Evolutionary conservation across 2,888 invertebrate species (phyloP).

Genomic region (Papilio gigon): DNA sequence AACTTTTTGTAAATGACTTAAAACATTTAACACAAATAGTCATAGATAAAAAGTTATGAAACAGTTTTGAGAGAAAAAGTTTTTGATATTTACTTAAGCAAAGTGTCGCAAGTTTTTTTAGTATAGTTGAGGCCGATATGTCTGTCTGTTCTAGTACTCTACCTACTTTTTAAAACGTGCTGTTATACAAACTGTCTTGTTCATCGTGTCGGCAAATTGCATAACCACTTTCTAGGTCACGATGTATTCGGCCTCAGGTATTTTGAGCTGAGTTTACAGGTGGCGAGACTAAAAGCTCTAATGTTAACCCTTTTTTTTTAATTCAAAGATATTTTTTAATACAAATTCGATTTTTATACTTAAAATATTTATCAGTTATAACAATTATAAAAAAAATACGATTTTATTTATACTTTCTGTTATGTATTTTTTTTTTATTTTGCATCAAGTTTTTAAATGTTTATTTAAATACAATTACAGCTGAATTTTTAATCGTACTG

Average conservation of each 20-base stretch:
- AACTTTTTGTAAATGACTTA: neutral
- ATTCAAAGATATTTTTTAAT: neutral
- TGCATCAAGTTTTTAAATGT: too few relatives aligned
- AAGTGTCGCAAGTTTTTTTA: conserved; percentile 16
- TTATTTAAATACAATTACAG: too few relatives aligned
- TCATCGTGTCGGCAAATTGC: conserved; percentile 57
- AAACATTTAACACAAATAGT: neutral
- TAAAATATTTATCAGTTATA: too few relatives aligned
- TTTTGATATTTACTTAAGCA: conserved; percentile 8
- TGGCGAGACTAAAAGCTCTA: conserved; percentile 41
- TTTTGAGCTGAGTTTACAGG: conserved; percentile 44
- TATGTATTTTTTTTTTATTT: too few relatives aligned
- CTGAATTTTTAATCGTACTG: too few relatives aligned
- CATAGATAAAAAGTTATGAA: neutral
- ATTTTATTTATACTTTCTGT: too few relatives aligned
- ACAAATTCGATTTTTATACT: neutral
- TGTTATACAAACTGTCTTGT: conserved; percentile 63
- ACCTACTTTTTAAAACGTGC: conserved; percentile 50
- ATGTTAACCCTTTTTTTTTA: neutral
- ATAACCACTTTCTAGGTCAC: conserved; percentile 64
- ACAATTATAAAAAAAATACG: too few relatives aligned
- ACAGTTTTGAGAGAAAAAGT: neutral
- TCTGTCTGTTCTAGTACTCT: conserved; percentile 41
- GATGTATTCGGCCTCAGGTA: conserved; percentile 49
- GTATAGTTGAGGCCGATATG: conserved; percentile 20